Conservation (phyloP, 2,797 vertebrate genomes). For the Morelia viridis region DNA sequence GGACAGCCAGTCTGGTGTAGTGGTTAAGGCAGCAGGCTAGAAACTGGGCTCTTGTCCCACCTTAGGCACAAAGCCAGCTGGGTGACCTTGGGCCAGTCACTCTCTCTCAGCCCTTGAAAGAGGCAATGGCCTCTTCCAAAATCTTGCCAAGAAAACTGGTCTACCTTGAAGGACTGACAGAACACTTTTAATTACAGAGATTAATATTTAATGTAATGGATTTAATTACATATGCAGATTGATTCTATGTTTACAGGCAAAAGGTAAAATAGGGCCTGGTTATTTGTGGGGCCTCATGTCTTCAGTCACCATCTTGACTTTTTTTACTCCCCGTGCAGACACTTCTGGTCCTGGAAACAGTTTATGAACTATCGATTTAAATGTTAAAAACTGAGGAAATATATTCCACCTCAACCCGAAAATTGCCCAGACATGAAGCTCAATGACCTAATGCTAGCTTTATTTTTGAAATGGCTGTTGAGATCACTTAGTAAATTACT, state of each 20-base stretch:
- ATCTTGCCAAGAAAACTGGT: not conserved
- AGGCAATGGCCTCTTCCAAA: not conserved
- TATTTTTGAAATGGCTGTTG: not conserved
- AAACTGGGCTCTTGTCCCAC: not conserved
- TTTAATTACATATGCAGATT: not conserved
- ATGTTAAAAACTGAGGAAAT: not conserved
- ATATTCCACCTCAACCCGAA: not conserved
- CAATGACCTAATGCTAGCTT: not conserved
- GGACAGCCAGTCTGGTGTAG: too few relatives aligned
- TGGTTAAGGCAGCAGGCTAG: not conserved
- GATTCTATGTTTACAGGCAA: not conserved
- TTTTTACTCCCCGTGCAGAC: not conserved
- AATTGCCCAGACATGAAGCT: not conserved
- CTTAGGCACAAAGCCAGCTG: not conserved
- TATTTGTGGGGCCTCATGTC: not conserved
- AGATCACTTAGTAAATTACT: not conserved
- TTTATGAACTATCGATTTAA: not conserved
- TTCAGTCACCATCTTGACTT: not conserved
- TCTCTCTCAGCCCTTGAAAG: not conserved
- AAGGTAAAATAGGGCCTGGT: not conserved
- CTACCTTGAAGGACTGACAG: not conserved
- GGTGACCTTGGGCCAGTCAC: not conserved
- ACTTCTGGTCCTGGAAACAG: not conserved
- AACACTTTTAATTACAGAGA: not conserved
- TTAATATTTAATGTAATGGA: not conserved